Base-by-base conservation (phyloP, 2,888 invertebrate genomes). In the Leucophora obtusa region DNA sequence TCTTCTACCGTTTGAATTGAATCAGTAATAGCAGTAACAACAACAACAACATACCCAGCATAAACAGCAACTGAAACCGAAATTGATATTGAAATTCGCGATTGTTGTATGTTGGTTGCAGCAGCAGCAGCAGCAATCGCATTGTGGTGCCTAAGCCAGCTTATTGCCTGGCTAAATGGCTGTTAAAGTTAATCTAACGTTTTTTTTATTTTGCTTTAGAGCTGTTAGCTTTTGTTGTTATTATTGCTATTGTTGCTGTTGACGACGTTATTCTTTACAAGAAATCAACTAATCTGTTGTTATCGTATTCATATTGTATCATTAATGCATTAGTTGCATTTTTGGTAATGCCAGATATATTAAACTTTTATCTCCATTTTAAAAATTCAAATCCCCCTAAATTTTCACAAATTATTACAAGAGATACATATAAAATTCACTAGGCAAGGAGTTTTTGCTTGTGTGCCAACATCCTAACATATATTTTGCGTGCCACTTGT, bases 41-140 rank as follows among this genome's bases (percentile, higher is more conserved):
- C 28, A 28, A 28, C 28, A 28, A 50, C 70, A 59, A 50, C 59
- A 73, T 56, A 74, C 43, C 54, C 11, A 28, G 63, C 69, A 38
- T 60, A 38, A 58, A 43, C 50, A 63, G 56, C 35, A 76, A 76
- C 56, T 70, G 11, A 70, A 58, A 70, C 66, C 59, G 51, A 51
- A 65, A 70, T 76, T 59, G 58, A 9, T 59, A 59, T 71, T 69
- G 56, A 73, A 77, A 81, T 77, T 81, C 17, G 81, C 81, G 18
- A 66, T 74, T 80, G 59, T 73, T 66, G 38, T 35, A 51, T 18
- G 24, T 56, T 62, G 35, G 11, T 43, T n/a, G n/a, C n/a, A 15
- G 35, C 24, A 15, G 17, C 18, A 50, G 51, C 24, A 50, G 17
- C 7, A 66, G 54, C 56, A 5, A 47, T 9, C 54, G 38, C 24